phyloP scores from a whole-genome alignment of 2,797 vertebrate genomes.

The Coregonus sp. region DNA sequence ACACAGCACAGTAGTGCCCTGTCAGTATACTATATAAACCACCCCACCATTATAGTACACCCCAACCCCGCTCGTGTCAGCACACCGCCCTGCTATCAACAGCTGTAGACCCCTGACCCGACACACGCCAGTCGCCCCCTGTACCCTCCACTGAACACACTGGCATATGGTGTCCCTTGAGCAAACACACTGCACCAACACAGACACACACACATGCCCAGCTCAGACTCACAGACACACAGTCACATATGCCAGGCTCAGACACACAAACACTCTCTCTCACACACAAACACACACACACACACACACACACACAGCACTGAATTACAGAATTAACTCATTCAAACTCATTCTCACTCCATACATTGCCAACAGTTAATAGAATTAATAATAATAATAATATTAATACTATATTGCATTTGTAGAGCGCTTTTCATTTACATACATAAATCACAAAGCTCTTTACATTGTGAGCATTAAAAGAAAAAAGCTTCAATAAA shows the following conservation, averaged over 20 bases:
- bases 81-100: conserved; percentile 67
- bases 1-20: conserved; percentile 39
- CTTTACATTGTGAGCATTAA: too few species aligned
- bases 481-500: too few species aligned
- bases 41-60: conserved; percentile 44
- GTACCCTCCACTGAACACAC: conserved; percentile 39
- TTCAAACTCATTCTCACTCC: conserved; percentile 1
- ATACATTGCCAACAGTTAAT: background rate
- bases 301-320: conserved; percentile 10
- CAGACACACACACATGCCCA: conserved; percentile 27
- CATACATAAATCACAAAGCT: too few species aligned
- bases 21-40: conserved; percentile 8
- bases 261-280: background rate
- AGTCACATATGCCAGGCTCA: background rate
- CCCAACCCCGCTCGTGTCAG: conserved; percentile 64
- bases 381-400: background rate
- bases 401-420: too few species aligned
- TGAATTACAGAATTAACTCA: background rate
- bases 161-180: conserved; percentile 74
- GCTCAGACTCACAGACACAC: conserved; percentile 1
- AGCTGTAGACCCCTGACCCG: conserved; percentile 78
- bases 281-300: background rate
- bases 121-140: conserved; percentile 70
- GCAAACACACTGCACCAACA: conserved; percentile 49
- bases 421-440: too few species aligned